These are phyloP conservation scores for Platycnemis pennipes DNA, from an alignment of 2,888 invertebrate genomes.

Conservation along the genomic window DNA sequence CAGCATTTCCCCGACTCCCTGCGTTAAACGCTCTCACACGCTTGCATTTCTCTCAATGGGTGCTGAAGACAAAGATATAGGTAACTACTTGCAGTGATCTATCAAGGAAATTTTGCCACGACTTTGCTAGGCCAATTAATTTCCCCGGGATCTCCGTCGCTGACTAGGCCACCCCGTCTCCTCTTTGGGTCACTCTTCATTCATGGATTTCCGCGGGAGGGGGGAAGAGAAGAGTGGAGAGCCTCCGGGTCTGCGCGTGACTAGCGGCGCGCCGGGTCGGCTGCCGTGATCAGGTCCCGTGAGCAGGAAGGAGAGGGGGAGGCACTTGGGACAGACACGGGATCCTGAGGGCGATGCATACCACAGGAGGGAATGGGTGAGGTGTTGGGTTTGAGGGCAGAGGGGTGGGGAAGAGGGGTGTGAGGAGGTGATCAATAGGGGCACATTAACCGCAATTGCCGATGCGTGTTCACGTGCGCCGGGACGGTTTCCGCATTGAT, in stretches of 20 bases:
- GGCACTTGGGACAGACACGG: neutral
- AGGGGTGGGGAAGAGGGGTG: neutral
- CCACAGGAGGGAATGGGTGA: neutral
- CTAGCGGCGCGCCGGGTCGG: neutral
- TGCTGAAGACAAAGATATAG: neutral
- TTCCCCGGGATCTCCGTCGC: neutral
- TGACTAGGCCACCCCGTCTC: constrained; percentile 4
- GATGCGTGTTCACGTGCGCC: constrained; percentile 67
- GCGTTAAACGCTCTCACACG: no score
- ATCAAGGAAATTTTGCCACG: neutral
- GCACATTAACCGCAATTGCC: constrained; percentile 62
- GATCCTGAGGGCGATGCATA: neutral
- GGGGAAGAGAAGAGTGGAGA: neutral
- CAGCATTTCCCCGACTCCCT: no score
- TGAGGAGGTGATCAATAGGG: constrained; percentile 54
- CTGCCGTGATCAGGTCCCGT: neutral
- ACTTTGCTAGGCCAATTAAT: neutral
- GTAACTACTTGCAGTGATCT: neutral
- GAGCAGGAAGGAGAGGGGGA: neutral
- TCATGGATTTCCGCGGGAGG: neutral
- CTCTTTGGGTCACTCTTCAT: neutral
- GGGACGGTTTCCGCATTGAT: constrained; percentile 56
- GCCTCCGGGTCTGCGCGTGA: constrained; percentile 12
- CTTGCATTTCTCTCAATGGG: no score
- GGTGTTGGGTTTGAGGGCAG: neutral